Evolutionary conservation across 2,888 invertebrate genomes (phyloP).

Genomic region (Aphodius granarius): DNA sequence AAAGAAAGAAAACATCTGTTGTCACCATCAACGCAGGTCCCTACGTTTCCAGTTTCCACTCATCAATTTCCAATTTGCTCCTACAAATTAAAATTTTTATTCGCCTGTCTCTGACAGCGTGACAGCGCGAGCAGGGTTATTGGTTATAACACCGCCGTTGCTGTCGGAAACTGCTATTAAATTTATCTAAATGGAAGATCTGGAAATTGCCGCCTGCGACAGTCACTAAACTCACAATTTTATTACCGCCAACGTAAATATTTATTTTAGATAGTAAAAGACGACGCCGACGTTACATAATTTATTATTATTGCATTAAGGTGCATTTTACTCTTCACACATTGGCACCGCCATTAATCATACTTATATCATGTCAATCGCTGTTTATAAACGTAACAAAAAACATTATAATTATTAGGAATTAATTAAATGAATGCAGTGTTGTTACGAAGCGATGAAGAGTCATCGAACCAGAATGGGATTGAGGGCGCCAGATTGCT

Average conservation of each 20-base stretch:
- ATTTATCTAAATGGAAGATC: background rate
- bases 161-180: background rate
- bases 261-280: background rate
- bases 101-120: background rate
- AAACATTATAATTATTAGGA: too few relatives aligned
- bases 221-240: background rate
- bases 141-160: background rate
- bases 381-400: too few relatives aligned
- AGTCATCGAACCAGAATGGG: too few relatives aligned
- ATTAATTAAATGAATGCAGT: too few relatives aligned
- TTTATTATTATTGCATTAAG: background rate
- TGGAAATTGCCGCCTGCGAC: background rate
- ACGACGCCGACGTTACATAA: background rate
- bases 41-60: too few relatives aligned
- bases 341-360: background rate
- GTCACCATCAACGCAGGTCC: background rate
- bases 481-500: too few relatives aligned
- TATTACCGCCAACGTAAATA: background rate
- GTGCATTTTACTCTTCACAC: background rate
- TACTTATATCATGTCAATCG: too few relatives aligned
- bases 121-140: background rate
- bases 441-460: too few relatives aligned
- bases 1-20: background rate
- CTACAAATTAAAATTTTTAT: background rate
- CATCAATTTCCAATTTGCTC: background rate